Base-by-base conservation (phyloP, 2,888 invertebrate species). In the Gasteruption jaculator region DNA sequence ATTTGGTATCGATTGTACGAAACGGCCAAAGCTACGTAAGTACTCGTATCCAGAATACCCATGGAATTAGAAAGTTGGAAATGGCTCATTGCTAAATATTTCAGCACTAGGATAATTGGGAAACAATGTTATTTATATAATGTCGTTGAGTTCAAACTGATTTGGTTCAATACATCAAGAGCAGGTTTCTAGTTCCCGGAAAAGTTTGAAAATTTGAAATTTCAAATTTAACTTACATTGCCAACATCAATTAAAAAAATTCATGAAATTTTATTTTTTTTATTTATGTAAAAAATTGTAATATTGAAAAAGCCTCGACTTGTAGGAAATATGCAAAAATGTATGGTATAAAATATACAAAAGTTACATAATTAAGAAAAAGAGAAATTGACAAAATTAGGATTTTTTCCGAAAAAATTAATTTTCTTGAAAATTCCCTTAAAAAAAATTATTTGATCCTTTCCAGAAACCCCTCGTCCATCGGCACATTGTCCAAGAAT, bases 1-100 rank as follows among this genome's bases (percentile, higher is more conserved):
- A 0, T 87, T 86, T 71, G 89, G 89, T 60, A 82, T 91, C 45
- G 91, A 91, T 68, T 91, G 91, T 72, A 77, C 79, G 1, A 80
- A 84, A 50, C 77, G 91, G 45, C 78, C 86, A 6, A 84, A 85
- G 61, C 73, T 83, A 50, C 91, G 91, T 91, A 75, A 85, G 88
- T 81, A 38, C 30, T 15, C 5, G 30, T 25, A 10, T n/a, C n/a
- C n/a, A n/a, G n/a, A n/a, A n/a, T n/a, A n/a, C n/a, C n/a, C n/a
- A n/a, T 5, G 22, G 2, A n/a, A n/a, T n/a, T n/a, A n/a, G n/a
- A n/a, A n/a, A n/a, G n/a, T n/a, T 24, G 24, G 24, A 24, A 24
- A 24, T 24, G 7, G 7, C 24, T 8, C n/a, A 8, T n/a, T 7
- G n/a, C 8, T 24, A 24, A 7, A n/a, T 24, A 24, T 24, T 24